A percentile compares a stretch with the other conserved stretches of the same genome.
phyloP scores from a whole-genome alignment of 2,113 vertebrate genomes.

The Scomber scombrus region DNA sequence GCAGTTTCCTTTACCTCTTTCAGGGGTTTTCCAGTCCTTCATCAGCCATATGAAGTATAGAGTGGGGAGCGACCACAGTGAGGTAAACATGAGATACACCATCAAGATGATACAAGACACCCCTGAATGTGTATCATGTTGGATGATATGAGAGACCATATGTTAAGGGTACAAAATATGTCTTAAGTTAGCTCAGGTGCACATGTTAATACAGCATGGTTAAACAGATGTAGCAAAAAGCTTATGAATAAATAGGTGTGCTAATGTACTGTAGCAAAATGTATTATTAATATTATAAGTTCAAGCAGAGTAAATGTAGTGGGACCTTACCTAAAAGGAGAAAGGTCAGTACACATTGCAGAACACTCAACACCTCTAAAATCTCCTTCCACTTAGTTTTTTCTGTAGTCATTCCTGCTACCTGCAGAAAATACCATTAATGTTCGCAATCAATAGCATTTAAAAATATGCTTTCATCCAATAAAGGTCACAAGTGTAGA shows the following conservation, averaged over 20 bases:
- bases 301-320: not conserved
- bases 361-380: conserved; percentile 77
- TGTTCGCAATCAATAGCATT: conserved; percentile 7
- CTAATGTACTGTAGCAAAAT: not conserved
- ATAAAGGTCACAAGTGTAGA: not conserved
- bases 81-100: conserved; percentile 86
- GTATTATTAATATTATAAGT: not conserved
- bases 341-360: conserved; percentile 81
- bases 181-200: not conserved
- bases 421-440: conserved; percentile 38
- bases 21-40: conserved; percentile 86
- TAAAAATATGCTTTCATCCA: conserved; percentile 16
- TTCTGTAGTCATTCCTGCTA: conserved; percentile 69
- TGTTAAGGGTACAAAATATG: conserved; percentile 18
- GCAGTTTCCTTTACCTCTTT: conserved; percentile 77
- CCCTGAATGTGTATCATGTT: conserved; percentile 65
- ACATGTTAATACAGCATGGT: not conserved
- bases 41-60: conserved; percentile 85
- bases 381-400: conserved; percentile 74
- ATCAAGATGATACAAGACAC: conserved; percentile 72
- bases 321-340: conserved; percentile 85
- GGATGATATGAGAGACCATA: not conserved
- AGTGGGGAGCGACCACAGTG: conserved; percentile 80
- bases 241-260: not conserved
- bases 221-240: not conserved